Evolutionary conservation across 2,113 vertebrate genomes (phyloP).

Genomic region (Psophia crepitans): DNA sequence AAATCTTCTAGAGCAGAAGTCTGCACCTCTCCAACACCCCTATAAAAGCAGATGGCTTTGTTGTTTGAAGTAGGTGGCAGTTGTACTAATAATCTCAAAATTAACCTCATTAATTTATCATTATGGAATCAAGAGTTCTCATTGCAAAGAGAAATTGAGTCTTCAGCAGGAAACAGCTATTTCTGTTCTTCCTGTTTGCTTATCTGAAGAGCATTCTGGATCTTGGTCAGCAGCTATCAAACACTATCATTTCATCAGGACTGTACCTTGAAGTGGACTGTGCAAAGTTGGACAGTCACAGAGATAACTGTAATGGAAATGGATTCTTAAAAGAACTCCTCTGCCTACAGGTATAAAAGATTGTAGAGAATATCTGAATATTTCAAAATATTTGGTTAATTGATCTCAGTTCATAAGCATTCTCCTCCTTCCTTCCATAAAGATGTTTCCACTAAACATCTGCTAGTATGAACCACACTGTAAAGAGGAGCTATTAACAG

Average conservation of each 20-base stretch:
- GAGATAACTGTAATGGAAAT: not conserved
- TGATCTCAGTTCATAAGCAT: not conserved
- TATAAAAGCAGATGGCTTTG: not conserved
- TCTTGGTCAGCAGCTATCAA: not conserved
- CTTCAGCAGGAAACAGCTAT: not conserved
- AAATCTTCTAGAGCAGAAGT: not conserved
- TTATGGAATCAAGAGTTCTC: not conserved
- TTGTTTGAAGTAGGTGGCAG: not conserved
- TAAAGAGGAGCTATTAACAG: slow-evolving; percentile 11
- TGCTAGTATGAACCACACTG: not conserved
- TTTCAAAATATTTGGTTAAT: not conserved
- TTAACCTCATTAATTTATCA: not conserved
- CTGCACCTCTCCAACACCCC: not conserved
- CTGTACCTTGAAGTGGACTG: not conserved
- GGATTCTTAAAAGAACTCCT: not conserved
- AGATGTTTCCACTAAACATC: not conserved
- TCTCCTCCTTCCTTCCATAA: not conserved
- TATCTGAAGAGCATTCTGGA: not conserved
- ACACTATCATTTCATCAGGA: not conserved
- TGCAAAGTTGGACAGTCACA: not conserved
- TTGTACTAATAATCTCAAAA: not conserved
- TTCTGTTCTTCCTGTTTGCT: not conserved
- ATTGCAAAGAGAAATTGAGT: not conserved
- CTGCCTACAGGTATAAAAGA: not conserved
- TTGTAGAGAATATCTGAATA: not conserved